Evolutionary conservation across 2,888 invertebrate species (phyloP).

Genomic region (Pristionchus exspectatus): DNA sequence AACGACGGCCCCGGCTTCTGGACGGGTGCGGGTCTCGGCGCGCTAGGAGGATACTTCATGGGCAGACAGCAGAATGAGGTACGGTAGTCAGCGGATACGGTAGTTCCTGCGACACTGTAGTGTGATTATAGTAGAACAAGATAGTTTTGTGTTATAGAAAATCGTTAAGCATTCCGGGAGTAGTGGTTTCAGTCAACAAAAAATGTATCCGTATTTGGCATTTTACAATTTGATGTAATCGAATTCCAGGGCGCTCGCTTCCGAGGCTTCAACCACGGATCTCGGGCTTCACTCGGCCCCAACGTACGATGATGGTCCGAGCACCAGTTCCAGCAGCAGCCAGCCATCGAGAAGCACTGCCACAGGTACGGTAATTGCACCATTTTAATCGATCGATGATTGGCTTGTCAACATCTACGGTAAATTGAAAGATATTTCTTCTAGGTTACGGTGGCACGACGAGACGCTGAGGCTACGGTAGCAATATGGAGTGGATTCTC

Average conservation of each 20-base stretch:
- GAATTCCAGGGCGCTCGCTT: constrained; percentile 37
- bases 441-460: constrained; percentile 48
- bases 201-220: too few species aligned
- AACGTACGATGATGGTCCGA: background rate
- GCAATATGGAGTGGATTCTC: background rate
- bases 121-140: background rate
- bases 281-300: background rate
- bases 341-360: constrained; percentile 25
- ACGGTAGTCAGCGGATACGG: background rate
- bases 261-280: constrained; percentile 11
- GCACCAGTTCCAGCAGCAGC: background rate
- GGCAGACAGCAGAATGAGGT: constrained; percentile 48
- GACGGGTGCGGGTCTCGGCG: constrained; percentile 54
- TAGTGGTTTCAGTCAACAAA: too few species aligned
- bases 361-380: constrained; percentile 24
- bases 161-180: too few species aligned
- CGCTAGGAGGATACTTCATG: constrained; percentile 56
- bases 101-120: background rate
- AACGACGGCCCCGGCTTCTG: constrained; percentile 54
- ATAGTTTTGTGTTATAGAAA: too few species aligned
- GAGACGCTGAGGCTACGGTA: constrained; percentile 43
- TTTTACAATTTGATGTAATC: background rate
- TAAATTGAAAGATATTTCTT: background rate
- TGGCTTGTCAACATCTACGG: background rate
- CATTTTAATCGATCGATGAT: background rate